Evolutionary conservation across 2,888 invertebrate species (phyloP), one percentile per base, ranked within the genome.

Genomic region (Eupithecia subfuscata): DNA sequence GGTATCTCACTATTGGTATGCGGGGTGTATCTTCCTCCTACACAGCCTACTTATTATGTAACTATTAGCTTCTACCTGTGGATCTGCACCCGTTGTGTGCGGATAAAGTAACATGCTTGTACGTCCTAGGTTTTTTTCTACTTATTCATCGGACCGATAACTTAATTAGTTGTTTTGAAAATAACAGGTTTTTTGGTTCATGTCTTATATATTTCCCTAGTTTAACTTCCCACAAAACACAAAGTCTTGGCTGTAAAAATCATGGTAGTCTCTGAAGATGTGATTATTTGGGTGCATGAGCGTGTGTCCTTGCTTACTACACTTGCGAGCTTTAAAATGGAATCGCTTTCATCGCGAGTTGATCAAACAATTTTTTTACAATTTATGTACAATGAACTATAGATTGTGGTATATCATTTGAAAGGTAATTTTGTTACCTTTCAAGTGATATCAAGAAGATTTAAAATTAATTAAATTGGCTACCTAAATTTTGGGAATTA

Each of bases 1-100:
- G 76, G 75, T 78, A 79, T 65, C 77, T 74, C 80, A 78, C 74
- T 73, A 72, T 74, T 71, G 75, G 76, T 60, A 77, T 79, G 78
- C 72, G 63, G 65, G 4, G 37, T 60, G 67, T 56, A 67, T 70
- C 75, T 73, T 70, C 72, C 9, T 16, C 48, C 34, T 69, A 56
- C 5, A 60, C 22, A 60, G 60, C 2, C 60, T n/a, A 60, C 60
- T 60, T 60, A 60, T 60, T 60, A 60, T 60, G 60, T 25, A 5
- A 56, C 56, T 22, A 56, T 22, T 56, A 37, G n/a, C 48, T 18
- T 8, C 48, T 48, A 22, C 52, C n/a, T 56, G n/a, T 22, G 11
- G 52, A 4, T 22, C 3, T 11, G 22, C 52, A 56, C 11, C 52
- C 52, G 52, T 52, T 22, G 52, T 56, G n/a, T 11, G 52, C 22